These are phyloP conservation scores for Rotaria socialis DNA, from an alignment of 2,888 invertebrate genomes.

Conservation along the genomic window DNA sequence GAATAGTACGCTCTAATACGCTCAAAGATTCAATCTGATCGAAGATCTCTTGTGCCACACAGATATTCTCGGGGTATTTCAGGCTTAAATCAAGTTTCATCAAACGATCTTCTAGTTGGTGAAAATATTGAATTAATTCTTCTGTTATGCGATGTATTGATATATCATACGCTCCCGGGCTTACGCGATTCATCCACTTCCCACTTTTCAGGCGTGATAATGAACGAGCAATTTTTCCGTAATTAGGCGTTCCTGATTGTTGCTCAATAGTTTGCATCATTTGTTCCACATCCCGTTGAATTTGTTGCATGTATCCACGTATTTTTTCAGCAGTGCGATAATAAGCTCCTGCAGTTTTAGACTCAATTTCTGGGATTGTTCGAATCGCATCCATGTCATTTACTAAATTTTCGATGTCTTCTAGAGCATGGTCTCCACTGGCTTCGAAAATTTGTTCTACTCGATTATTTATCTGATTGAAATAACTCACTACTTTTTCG, in stretches of 20 bases:
- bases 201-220: not conserved
- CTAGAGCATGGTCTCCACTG: not conserved
- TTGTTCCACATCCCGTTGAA: not conserved
- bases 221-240: not conserved
- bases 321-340: not conserved
- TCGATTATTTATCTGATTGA: not conserved
- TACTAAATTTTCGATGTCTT: not conserved
- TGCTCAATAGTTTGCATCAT: not conserved
- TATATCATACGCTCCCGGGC: not conserved
- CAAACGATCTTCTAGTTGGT: not conserved
- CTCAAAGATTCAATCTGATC: not conserved
- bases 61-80: not conserved
- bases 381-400: not conserved
- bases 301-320: not conserved
- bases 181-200: not conserved
- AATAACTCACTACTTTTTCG: not conserved
- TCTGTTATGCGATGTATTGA: not conserved
- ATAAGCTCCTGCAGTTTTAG: not conserved
- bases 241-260: not conserved
- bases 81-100: not conserved
- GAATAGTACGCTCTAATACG: not conserved
- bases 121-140: not conserved
- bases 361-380: not conserved
- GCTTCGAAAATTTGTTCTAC: not conserved
- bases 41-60: not conserved